Percentiles rank a stretch among this genome's conserved stretches.
phyloP scores from a whole-genome alignment of 1,140 invertebrate genomes.

The Musca vetustissima region DNA sequence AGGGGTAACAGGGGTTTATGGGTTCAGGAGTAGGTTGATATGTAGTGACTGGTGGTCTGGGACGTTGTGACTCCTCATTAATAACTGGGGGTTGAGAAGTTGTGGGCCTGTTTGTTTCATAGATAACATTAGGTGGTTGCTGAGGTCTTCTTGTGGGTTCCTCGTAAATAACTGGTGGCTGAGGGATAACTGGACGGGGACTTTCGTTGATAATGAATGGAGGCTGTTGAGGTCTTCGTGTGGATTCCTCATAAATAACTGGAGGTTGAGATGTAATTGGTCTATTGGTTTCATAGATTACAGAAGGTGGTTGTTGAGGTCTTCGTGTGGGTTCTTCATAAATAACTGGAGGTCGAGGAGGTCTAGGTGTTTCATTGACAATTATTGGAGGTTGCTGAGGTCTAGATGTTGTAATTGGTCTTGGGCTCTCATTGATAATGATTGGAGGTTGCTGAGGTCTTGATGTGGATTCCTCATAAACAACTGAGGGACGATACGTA shows the following conservation, averaged over 20 bases:
- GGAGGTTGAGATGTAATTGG: slow-evolving; percentile 28
- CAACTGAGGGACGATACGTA: slow-evolving; percentile 27
- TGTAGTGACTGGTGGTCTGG: slow-evolving; percentile 34
- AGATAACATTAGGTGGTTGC: not conserved
- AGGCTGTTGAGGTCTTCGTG: not conserved
- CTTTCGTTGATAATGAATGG: too few relatives aligned
- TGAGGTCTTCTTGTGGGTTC: not conserved
- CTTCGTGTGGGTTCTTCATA: too few relatives aligned
- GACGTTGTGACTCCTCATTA: slow-evolving; percentile 48
- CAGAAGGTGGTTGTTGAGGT: not conserved
- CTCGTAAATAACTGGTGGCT: too few relatives aligned
- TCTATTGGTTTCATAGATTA: slow-evolving; percentile 35
- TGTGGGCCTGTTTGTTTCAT: slow-evolving; percentile 36
- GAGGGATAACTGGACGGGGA: too few relatives aligned
- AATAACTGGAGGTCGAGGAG: too few relatives aligned
- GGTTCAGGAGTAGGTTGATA: slow-evolving; percentile 27
- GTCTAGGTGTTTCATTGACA: too few relatives aligned
- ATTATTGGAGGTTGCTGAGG: too few relatives aligned
- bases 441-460: too few relatives aligned
- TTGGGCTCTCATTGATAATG: too few relatives aligned
- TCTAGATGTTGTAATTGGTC: not conserved
- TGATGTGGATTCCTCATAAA: not conserved
- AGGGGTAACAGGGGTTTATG: slow-evolving; percentile 62
- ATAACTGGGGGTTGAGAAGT: slow-evolving; percentile 28
- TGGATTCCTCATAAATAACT: not conserved